phyloP scores from a whole-genome alignment of 2,113 vertebrate genomes.

The Charina bottae region DNA sequence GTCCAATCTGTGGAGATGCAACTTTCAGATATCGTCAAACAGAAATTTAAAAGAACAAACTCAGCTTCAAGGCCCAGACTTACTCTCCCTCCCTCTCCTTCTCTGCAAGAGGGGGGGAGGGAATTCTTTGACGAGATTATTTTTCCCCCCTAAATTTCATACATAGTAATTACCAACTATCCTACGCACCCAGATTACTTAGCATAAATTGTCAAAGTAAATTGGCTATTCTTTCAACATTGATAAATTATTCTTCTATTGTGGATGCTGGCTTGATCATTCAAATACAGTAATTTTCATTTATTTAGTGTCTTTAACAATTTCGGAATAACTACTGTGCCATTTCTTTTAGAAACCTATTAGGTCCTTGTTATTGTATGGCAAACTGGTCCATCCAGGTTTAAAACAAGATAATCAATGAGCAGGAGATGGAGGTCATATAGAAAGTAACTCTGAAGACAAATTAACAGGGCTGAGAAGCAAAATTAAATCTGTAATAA shows the following conservation, averaged over 20 bases:
- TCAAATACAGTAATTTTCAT: slow-evolving; percentile 60
- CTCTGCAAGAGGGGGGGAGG: background rate
- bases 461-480: slow-evolving; percentile 43
- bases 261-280: slow-evolving; percentile 59
- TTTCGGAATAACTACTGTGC: slow-evolving; percentile 59
- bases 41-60: slow-evolving; percentile 52
- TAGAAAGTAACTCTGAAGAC: slow-evolving; percentile 54
- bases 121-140: slow-evolving; percentile 32
- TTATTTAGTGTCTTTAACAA: slow-evolving; percentile 61
- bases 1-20: slow-evolving; percentile 58
- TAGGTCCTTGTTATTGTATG: slow-evolving; percentile 59
- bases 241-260: slow-evolving; percentile 69
- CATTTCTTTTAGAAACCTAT: slow-evolving; percentile 62
- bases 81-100: slow-evolving; percentile 10
- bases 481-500: slow-evolving; percentile 40
- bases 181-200: slow-evolving; percentile 53
- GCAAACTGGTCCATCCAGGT: slow-evolving; percentile 53
- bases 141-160: slow-evolving; percentile 59
- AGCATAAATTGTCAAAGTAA: slow-evolving; percentile 67
- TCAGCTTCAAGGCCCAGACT: slow-evolving; percentile 41
- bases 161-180: slow-evolving; percentile 57
- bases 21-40: slow-evolving; percentile 51
- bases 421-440: slow-evolving; percentile 45
- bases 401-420: slow-evolving; percentile 57
- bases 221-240: slow-evolving; percentile 70